phyloP scores from a whole-genome alignment of 2,113 vertebrate genomes.

The Athene cunicularia region DNA sequence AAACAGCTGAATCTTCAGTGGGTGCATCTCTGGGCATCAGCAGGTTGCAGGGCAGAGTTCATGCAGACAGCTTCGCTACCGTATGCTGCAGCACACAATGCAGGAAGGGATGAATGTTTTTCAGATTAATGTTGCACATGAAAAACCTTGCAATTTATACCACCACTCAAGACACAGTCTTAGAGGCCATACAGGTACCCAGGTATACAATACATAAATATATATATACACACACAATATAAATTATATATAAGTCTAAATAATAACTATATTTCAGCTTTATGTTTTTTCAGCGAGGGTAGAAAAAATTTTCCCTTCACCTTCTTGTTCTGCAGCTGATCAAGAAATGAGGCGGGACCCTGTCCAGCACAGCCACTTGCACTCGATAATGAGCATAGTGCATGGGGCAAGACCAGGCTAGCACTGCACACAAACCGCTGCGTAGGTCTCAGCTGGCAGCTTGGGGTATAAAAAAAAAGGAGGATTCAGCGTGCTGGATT shows the following conservation, averaged over 20 bases:
- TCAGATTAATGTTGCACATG: neutral
- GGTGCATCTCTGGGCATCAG: neutral
- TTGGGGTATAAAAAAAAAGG: neutral
- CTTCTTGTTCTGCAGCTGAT: neutral
- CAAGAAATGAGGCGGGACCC: neutral
- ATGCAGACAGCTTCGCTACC: neutral
- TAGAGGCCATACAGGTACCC: neutral
- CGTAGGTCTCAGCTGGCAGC: neutral
- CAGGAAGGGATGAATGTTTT: neutral
- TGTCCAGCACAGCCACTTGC: neutral
- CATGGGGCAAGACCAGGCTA: neutral
- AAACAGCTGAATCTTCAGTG: neutral
- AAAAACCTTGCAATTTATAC: neutral
- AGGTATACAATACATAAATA: neutral
- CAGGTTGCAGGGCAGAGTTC: neutral
- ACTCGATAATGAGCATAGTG: neutral
- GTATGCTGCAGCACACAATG: rapidly evolving
- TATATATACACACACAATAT: neutral
- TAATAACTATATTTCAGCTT: neutral
- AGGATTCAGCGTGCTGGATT: neutral
- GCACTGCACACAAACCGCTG: rapidly evolving
- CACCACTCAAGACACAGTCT: neutral
- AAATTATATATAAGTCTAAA: neutral
- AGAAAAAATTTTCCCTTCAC: neutral
- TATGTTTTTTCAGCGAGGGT: neutral